Conservation (phyloP, 2,797 vertebrate species). For the Gouania willdenowi region DNA sequence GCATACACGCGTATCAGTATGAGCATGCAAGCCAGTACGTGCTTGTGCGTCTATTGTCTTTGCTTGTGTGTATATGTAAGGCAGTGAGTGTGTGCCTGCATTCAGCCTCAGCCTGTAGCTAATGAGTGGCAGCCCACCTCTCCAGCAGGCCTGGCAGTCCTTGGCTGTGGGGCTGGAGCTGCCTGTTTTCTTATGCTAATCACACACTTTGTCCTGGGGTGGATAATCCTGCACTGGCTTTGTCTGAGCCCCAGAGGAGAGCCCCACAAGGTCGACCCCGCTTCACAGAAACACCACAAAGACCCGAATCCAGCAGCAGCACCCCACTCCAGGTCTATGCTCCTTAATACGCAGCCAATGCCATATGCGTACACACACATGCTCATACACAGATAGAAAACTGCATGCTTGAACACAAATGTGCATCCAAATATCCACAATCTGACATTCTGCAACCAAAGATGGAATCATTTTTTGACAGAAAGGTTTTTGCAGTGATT, state of each 20-base stretch:
- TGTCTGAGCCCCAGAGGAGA: constrained; percentile 74
- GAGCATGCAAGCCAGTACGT: constrained; percentile 41
- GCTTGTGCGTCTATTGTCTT: constrained; percentile 48
- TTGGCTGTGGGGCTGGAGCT: constrained; percentile 65
- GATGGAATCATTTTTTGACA: too few relatives aligned
- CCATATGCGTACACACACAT: constrained; percentile 45
- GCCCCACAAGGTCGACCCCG: constrained; percentile 77
- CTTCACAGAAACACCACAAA: constrained; percentile 75
- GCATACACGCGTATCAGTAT: constrained; percentile 37
- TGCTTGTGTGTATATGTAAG: constrained; percentile 27
- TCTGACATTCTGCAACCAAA: too few relatives aligned
- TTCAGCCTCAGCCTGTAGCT: constrained; percentile 71
- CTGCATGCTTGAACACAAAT: constrained; percentile 60
- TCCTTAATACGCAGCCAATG: constrained; percentile 63
- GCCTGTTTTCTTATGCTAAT: constrained; percentile 82
- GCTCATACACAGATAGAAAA: constrained; percentile 43
- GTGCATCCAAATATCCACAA: too few relatives aligned
- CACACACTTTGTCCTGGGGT: constrained; percentile 78
- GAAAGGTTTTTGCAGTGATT: too few relatives aligned
- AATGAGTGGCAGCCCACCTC: constrained; percentile 77
- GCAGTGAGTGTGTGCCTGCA: constrained; percentile 56
- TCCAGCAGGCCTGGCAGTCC: constrained; percentile 70
- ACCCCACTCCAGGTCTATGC: constrained; percentile 66
- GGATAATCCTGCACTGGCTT: constrained; percentile 80
- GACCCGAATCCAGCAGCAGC: constrained; percentile 67